A percentile compares a stretch with the other conserved stretches of the same genome.
Conservation (phyloP, 2,888 invertebrate genomes). For the Deilephila porcellus region DNA sequence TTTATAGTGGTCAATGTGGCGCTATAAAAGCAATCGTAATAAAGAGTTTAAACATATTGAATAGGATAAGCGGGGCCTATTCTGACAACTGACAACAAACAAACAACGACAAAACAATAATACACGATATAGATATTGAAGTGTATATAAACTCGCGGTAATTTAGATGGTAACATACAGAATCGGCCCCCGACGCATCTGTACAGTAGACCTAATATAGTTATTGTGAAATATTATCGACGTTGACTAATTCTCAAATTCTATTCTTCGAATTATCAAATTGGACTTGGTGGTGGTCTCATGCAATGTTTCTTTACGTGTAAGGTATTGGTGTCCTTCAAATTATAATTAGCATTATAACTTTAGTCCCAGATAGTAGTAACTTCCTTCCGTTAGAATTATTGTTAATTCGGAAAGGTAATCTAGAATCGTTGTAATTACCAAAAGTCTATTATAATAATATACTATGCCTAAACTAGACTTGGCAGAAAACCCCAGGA, state of each 20-base stretch:
- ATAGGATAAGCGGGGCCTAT: neutral
- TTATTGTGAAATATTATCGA: constrained; percentile 28
- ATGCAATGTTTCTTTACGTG: neutral
- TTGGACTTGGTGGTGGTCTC: constrained; percentile 26
- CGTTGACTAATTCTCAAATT: constrained; percentile 21
- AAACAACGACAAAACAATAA: constrained; percentile 4
- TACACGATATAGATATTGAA: constrained; percentile 2
- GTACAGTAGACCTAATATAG: constrained; percentile 27
- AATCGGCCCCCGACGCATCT: neutral
- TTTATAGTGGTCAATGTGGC: constrained; percentile 2
- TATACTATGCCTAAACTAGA: no score
- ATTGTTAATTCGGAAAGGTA: no score
- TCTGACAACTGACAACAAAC: neutral
- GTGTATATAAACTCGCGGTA: neutral
- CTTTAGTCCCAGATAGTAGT: no score
- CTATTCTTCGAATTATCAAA: constrained; percentile 22
- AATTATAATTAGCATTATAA: neutral
- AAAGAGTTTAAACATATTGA: neutral
- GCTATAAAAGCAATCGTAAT: constrained; percentile 8
- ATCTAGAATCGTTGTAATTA: no score
- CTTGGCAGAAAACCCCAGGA: no score
- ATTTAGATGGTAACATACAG: neutral
- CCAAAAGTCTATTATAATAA: no score
- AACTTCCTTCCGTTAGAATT: no score
- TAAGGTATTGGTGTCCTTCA: neutral